Percentiles rank a stretch among this genome's conserved stretches.
Conservation (phyloP, 2,888 invertebrate genomes). For the Drosophila kambysellisi region DNA sequence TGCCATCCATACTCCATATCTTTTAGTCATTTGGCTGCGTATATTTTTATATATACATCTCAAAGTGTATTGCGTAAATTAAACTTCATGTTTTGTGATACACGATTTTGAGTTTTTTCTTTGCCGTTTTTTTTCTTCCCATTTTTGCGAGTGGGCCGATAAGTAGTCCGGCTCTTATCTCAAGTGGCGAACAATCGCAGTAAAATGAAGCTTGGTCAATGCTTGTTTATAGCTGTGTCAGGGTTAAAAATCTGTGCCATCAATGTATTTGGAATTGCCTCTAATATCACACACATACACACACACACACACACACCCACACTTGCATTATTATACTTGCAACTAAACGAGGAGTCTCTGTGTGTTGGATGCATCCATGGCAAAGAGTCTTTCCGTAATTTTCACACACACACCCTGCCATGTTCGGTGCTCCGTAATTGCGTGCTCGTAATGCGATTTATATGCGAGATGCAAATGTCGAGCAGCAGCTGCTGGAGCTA, state of each 20-base stretch:
- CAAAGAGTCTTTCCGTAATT: constrained; percentile 17
- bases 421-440: constrained; percentile 58
- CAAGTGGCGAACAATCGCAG: constrained; percentile 34
- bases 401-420: constrained; percentile 34
- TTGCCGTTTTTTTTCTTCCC: not conserved
- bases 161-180: constrained; percentile 55
- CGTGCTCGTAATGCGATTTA: constrained; percentile 74
- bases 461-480: constrained; percentile 75
- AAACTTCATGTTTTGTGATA: constrained; percentile 38
- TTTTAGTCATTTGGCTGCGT: constrained; percentile 8
- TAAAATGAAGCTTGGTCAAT: constrained; percentile 19
- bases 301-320: not conserved
- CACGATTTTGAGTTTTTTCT: constrained; percentile 3
- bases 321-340: constrained; percentile 52
- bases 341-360: constrained; percentile 38
- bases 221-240: constrained; percentile 42
- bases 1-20: not conserved
- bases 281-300: constrained; percentile 1
- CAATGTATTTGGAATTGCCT: constrained; percentile 10
- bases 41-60: constrained; percentile 24
- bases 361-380: constrained; percentile 23
- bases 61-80: constrained; percentile 47
- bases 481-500: constrained; percentile 24
- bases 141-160: constrained; percentile 31
- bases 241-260: constrained; percentile 43